These are phyloP conservation scores for Hirtodrosophila confusa DNA, from an alignment of 2,888 invertebrate species.

Conservation along the genomic window DNA sequence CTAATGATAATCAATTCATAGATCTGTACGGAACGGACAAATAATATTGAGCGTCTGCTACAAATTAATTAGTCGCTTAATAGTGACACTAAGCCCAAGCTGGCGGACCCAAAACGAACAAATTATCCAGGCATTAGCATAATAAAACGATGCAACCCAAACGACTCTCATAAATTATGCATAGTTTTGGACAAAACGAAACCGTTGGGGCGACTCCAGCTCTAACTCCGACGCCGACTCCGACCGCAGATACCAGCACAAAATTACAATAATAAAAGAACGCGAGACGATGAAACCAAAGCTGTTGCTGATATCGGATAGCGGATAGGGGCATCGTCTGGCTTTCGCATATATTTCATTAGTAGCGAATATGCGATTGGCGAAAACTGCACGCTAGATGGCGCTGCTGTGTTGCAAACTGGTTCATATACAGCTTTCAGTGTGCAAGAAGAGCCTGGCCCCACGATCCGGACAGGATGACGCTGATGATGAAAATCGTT, in stretches of 20 bases:
- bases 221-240: constrained; percentile 7
- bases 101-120: constrained; percentile 66
- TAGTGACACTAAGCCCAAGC: constrained; percentile 75
- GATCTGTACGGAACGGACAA: constrained; percentile 35
- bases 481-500: constrained; percentile 81
- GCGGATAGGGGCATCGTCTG: constrained; percentile 30
- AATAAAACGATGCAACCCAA: constrained; percentile 75
- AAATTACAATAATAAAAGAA: constrained; percentile 72
- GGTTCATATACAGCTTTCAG: constrained; percentile 66
- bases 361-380: constrained; percentile 66
- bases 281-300: constrained; percentile 53
- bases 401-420: constrained; percentile 52
- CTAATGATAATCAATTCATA: constrained; percentile 68
- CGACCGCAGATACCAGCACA: constrained; percentile 17
- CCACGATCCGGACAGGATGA: constrained; percentile 56
- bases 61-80: constrained; percentile 79
- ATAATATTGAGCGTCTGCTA: constrained; percentile 61
- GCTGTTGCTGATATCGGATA: constrained; percentile 62
- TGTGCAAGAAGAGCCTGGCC: constrained; percentile 20
- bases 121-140: constrained; percentile 73
- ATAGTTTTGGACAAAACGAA: constrained; percentile 68
- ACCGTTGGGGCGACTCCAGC: constrained; percentile 47
- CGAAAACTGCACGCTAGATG: constrained; percentile 66
- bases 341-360: constrained; percentile 78
- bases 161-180: constrained; percentile 76